phyloP scores from a whole-genome alignment of 2,888 invertebrate species.

The Rutpela maculata region DNA sequence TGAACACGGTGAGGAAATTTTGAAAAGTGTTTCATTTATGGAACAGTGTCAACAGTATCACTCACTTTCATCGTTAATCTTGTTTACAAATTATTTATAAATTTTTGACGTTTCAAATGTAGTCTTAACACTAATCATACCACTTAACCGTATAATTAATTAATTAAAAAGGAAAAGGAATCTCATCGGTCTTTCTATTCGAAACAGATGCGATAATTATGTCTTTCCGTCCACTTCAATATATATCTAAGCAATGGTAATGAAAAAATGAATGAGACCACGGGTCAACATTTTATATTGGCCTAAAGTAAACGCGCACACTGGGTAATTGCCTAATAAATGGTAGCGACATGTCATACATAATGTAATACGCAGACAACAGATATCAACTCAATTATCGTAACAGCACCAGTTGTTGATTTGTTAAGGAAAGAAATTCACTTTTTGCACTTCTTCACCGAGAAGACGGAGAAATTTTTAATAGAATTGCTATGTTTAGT shows the following conservation, averaged over 20 bases:
- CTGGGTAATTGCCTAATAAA: conserved; percentile 3
- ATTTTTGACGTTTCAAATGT: conserved; percentile 19
- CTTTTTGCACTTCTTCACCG: too few relatives aligned
- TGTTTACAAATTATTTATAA: conserved; percentile 27
- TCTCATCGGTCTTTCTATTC: conserved; percentile 5
- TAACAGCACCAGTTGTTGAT: too few relatives aligned
- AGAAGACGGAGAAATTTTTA: too few relatives aligned
- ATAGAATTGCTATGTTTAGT: too few relatives aligned
- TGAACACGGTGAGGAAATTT: background rate
- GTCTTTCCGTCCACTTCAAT: conserved; percentile 12
- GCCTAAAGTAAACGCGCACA: conserved; percentile 29
- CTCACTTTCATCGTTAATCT: conserved; percentile 33
- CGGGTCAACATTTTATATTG: conserved; percentile 31
- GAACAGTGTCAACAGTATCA: conserved; percentile 26
- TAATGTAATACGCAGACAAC: background rate
- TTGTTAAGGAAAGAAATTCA: too few relatives aligned
- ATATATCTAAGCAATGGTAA: conserved; percentile 19
- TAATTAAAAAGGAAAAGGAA: conserved; percentile 40
- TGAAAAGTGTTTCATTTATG: background rate
- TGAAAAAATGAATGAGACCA: conserved; percentile 36
- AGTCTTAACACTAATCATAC: conserved; percentile 22
- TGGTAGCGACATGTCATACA: conserved; percentile 26
- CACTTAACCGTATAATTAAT: conserved; percentile 22
- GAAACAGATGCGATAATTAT: conserved; percentile 37
- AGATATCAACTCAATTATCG: too few relatives aligned